Evolutionary conservation across 2,113 vertebrate genomes (phyloP).

Genomic region (Neolamprologus caudopunctatus): DNA sequence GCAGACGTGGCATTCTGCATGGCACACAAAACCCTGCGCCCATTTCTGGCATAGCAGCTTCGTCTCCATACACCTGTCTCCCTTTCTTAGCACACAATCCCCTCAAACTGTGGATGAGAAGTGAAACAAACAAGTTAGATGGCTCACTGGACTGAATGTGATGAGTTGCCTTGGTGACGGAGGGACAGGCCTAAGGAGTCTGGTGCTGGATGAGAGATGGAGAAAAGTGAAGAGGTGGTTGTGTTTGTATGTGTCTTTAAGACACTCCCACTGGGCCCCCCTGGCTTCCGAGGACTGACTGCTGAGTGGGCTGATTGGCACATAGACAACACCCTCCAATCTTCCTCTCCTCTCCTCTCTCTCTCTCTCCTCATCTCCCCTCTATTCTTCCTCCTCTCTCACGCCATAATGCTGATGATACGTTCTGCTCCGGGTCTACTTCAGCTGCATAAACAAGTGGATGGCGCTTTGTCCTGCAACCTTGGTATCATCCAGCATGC

Average conservation of each 20-base stretch:
- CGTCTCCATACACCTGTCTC: not conserved
- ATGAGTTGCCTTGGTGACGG: conserved; percentile 43
- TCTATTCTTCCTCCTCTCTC: not conserved
- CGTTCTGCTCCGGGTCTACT: not conserved
- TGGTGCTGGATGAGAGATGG: conserved; percentile 15
- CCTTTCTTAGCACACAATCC: not conserved
- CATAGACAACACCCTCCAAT: not conserved
- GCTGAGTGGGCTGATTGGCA: conserved; percentile 56
- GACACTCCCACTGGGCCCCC: conserved; percentile 30
- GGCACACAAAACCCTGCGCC: not conserved
- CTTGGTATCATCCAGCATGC: not conserved
- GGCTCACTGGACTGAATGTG: conserved; percentile 26
- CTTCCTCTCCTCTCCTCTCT: not conserved
- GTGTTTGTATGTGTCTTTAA: not conserved
- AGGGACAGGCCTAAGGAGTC: conserved; percentile 23
- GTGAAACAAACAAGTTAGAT: conserved; percentile 35
- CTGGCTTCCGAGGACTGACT: conserved; percentile 28
- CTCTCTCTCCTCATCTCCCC: not conserved
- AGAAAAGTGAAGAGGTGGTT: conserved; percentile 28
- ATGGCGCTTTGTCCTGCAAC: conserved; percentile 1
- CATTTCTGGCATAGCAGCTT: not conserved
- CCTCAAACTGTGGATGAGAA: conserved; percentile 14
- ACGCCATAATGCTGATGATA: conserved; percentile 3
- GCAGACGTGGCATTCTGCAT: not conserved
- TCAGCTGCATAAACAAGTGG: conserved; percentile 46